These are phyloP conservation scores for Limonius californicus DNA, from an alignment of 1,140 invertebrate species.

Conservation along the genomic window DNA sequence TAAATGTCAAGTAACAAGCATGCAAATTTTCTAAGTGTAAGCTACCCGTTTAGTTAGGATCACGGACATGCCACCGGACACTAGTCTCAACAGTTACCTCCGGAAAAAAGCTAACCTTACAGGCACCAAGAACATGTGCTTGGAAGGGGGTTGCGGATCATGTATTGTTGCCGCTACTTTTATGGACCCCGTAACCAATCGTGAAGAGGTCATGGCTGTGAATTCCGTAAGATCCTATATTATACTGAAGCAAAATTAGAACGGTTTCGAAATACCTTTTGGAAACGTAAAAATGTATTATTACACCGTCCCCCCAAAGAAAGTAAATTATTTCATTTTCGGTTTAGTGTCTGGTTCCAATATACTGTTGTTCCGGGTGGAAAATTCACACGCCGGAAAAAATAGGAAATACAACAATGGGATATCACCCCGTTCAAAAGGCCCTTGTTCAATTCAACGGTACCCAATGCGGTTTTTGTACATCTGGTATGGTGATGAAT, in stretches of 20 bases:
- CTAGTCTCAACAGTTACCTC: too few relatives aligned
- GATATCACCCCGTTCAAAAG: constrained; percentile 70
- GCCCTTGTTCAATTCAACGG: constrained; percentile 67
- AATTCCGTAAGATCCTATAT: constrained; percentile 65
- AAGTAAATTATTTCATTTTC: too few relatives aligned
- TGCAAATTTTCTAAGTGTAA: too few relatives aligned
- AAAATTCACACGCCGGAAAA: constrained; percentile 77
- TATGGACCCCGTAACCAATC: constrained; percentile 52
- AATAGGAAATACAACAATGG: constrained; percentile 61
- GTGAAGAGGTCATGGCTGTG: constrained; percentile 58
- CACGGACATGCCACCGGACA: too few relatives aligned
- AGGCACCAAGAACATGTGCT: constrained; percentile 78
- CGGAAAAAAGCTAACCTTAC: constrained; percentile 51
- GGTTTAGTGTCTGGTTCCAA: constrained; percentile 62
- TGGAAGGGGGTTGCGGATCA: constrained; percentile 78
- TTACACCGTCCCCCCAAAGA: too few relatives aligned
- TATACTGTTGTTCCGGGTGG: constrained; percentile 70
- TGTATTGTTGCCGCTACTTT: constrained; percentile 67
- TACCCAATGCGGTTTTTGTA: constrained; percentile 79
- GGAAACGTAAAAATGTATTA: too few relatives aligned
- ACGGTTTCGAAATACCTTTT: too few relatives aligned
- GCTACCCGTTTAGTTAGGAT: too few relatives aligned
- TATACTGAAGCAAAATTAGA: too few relatives aligned
- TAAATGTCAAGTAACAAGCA: too few relatives aligned
- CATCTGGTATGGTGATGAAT: constrained; percentile 82